A percentile compares a stretch with the other conserved stretches of the same genome.
These are phyloP conservation scores for Coregonus ussuriensis DNA, from an alignment of 2,797 vertebrate genomes.

Conservation along the genomic window DNA sequence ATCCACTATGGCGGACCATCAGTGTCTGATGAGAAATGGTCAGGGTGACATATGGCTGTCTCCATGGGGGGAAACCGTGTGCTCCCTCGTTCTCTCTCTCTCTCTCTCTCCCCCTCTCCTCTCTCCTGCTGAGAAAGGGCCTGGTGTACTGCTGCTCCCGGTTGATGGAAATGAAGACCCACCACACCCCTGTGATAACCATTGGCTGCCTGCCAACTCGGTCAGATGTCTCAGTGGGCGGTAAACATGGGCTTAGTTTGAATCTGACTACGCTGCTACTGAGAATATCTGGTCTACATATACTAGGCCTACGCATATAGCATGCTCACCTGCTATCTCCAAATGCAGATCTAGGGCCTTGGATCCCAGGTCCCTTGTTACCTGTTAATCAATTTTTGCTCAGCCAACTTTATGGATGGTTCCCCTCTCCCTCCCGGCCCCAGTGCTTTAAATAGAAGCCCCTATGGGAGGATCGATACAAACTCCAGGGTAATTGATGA, in stretches of 20 bases:
- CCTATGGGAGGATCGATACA: conserved; percentile 55
- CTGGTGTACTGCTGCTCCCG: conserved; percentile 38
- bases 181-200: conserved; percentile 55
- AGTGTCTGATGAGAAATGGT: conserved; percentile 33
- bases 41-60: conserved; percentile 37
- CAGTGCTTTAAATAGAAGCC: conserved; percentile 61
- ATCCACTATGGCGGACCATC: not conserved
- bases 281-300: not conserved
- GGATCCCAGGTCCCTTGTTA: conserved; percentile 38
- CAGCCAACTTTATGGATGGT: conserved; percentile 44
- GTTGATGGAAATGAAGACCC: conserved; percentile 49
- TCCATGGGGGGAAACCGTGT: conserved; percentile 31
- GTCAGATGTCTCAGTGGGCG: conserved; percentile 28
- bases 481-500: conserved; percentile 41
- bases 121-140: conserved; percentile 37
- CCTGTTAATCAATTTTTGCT: conserved; percentile 53
- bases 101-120: conserved; percentile 28
- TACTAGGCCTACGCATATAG: not conserved
- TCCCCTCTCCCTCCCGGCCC: conserved; percentile 44
- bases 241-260: not conserved
- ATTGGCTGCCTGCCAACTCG: conserved; percentile 35
- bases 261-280: not conserved
- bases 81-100: not conserved
- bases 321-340: not conserved
- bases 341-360: conserved; percentile 21